These are phyloP conservation scores for Bombus huntii DNA, from an alignment of 1,140 invertebrate species.

Conservation along the genomic window DNA sequence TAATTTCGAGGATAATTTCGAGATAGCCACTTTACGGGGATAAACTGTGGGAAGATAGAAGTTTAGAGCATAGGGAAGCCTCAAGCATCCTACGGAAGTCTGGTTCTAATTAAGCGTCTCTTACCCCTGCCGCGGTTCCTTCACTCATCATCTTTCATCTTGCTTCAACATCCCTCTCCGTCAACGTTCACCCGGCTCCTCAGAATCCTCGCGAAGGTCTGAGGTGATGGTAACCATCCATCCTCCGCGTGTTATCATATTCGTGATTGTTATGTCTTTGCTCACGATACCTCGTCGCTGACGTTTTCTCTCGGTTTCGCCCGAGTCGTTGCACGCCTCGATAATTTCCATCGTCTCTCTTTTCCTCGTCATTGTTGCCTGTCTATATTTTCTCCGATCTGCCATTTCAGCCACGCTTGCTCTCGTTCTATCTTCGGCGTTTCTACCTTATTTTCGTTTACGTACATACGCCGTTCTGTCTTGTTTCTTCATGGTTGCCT, in stretches of 20 bases:
- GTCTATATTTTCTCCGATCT: background rate
- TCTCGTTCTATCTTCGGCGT: background rate
- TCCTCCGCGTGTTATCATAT: conserved; percentile 78
- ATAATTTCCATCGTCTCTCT: conserved; percentile 53
- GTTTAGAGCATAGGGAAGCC: conserved; percentile 78
- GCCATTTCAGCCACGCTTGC: background rate
- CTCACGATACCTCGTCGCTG: conserved; percentile 61
- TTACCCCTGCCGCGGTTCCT: conserved; percentile 73
- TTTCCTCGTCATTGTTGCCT: background rate
- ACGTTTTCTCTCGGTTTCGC: background rate
- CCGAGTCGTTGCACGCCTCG: conserved; percentile 18
- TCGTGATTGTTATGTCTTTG: conserved; percentile 81
- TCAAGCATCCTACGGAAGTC: conserved; percentile 82
- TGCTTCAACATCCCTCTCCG: conserved; percentile 63
- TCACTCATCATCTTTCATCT: conserved; percentile 82
- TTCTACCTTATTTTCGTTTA: background rate
- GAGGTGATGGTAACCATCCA: conserved; percentile 76
- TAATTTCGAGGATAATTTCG: conserved; percentile 76
- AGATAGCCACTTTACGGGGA: conserved; percentile 81
- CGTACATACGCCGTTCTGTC: conserved; percentile 42
- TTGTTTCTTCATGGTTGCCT: conserved; percentile 77
- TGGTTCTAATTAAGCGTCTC: conserved; percentile 82
- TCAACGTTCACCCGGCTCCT: conserved; percentile 55
- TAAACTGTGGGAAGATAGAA: conserved; percentile 80
- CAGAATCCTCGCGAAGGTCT: conserved; percentile 67